phyloP scores from a whole-genome alignment of 2,113 vertebrate species.

The Girardinichthys multiradiatus region DNA sequence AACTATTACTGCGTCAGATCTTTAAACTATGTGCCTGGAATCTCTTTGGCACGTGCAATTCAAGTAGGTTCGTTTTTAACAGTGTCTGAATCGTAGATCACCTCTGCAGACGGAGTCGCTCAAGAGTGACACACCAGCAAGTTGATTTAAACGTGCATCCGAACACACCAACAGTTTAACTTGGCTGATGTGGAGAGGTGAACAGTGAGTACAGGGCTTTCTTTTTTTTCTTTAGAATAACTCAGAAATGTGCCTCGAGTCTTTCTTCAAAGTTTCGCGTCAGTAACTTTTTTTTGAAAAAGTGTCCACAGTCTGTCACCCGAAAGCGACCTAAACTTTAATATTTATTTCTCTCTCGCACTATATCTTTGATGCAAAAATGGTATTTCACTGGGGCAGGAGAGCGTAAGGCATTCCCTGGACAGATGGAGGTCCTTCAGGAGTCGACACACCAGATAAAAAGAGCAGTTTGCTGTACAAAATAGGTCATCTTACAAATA shows the following conservation, averaged over 20 bases:
- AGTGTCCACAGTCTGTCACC: constrained; percentile 56
- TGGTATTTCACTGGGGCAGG: constrained; percentile 51
- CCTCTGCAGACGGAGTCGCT: constrained; percentile 25
- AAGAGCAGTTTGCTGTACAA: constrained; percentile 78
- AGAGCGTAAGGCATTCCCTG: constrained; percentile 81
- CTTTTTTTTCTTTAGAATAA: constrained; percentile 45
- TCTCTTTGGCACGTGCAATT: constrained; percentile 48
- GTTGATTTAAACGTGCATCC: constrained; percentile 23
- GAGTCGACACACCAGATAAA: constrained; percentile 73
- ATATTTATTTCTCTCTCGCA: constrained; percentile 19
- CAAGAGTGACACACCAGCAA: not conserved
- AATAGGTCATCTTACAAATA: constrained; percentile 80
- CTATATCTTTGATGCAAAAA: constrained; percentile 52
- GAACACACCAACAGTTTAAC: constrained; percentile 27
- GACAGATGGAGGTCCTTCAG: constrained; percentile 76
- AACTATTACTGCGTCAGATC: constrained; percentile 14
- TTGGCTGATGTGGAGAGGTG: constrained; percentile 53
- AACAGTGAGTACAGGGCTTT: constrained; percentile 40
- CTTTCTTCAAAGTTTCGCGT: constrained; percentile 58
- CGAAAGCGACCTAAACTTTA: constrained; percentile 42
- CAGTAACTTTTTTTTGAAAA: constrained; percentile 62
- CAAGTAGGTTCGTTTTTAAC: constrained; percentile 53
- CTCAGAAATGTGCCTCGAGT: constrained; percentile 61
- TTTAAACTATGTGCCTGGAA: constrained; percentile 12
- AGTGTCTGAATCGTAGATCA: constrained; percentile 32